Evolutionary conservation across 23 tunicate genomes (phyloP).

Genomic region (Styela clava): DNA sequence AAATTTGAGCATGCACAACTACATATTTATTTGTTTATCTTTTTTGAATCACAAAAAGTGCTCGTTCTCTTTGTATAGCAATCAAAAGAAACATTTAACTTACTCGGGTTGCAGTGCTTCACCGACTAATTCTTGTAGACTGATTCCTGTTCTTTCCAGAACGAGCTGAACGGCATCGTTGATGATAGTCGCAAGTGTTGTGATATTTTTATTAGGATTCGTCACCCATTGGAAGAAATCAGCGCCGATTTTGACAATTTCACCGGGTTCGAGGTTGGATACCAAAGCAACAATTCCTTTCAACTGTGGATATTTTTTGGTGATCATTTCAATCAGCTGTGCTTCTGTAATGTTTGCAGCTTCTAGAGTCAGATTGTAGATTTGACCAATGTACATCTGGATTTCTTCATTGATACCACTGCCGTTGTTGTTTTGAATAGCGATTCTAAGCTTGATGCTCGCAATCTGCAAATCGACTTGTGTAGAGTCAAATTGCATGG

Average conservation of each 20-base stretch:
- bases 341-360: not conserved
- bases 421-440: not conserved
- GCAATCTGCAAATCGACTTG: not conserved
- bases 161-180: not conserved
- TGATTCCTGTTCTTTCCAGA: not conserved
- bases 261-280: not conserved
- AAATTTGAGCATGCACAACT: no score
- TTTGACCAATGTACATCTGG: not conserved
- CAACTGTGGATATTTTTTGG: not conserved
- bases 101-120: conserved; percentile 1
- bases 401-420: not conserved
- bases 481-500: not conserved
- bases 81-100: no score
- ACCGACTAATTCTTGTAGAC: not conserved
- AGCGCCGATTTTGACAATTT: not conserved
- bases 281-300: not conserved
- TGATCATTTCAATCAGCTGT: not conserved
- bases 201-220: not conserved
- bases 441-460: not conserved
- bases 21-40: no score
- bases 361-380: not conserved
- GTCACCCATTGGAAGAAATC: not conserved
- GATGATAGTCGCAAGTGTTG: conserved; percentile 2
- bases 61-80: no score
- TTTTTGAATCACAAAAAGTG: no score